Conservation (phyloP, 1,140 invertebrate genomes). For the Anoplophora glabripennis region DNA sequence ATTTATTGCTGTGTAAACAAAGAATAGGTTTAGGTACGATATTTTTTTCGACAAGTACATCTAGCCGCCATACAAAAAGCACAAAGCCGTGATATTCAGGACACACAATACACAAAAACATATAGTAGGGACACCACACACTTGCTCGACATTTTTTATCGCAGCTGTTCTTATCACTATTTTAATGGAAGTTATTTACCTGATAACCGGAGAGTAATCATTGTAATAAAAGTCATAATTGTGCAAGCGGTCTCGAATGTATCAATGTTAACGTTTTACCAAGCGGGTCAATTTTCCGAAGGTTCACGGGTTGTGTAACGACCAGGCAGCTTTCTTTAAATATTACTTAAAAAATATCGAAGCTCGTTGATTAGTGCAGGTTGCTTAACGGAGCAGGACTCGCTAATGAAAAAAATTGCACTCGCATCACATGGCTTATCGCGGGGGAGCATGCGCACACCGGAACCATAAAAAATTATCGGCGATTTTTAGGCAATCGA, state of each 20-base stretch:
- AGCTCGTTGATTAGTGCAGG: too few relatives aligned
- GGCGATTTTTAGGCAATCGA: conserved; percentile 10
- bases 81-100: neutral
- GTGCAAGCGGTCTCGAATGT: too few relatives aligned
- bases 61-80: conserved; percentile 3
- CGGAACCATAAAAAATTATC: conserved; percentile 2
- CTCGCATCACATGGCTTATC: neutral
- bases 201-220: conserved; percentile 5
- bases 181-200: conserved; percentile 9
- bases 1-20: conserved; percentile 33
- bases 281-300: too few relatives aligned
- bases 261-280: too few relatives aligned
- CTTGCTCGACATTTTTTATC: conserved; percentile 1
- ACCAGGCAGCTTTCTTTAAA: too few relatives aligned
- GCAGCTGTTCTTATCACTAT: conserved; percentile 1
- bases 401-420: conserved; percentile 1
- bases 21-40: conserved; percentile 16
- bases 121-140: neutral
- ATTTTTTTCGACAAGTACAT: too few relatives aligned
- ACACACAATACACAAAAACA: conserved; percentile 10
- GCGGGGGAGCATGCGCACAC: neutral
- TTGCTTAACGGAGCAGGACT: too few relatives aligned
- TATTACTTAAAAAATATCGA: too few relatives aligned
- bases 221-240: neutral
- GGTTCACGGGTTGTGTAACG: too few relatives aligned